Evolutionary conservation across 2,888 invertebrate species (phyloP), one percentile per base, ranked within the genome.

Genomic region (Cylloceria caligata): DNA sequence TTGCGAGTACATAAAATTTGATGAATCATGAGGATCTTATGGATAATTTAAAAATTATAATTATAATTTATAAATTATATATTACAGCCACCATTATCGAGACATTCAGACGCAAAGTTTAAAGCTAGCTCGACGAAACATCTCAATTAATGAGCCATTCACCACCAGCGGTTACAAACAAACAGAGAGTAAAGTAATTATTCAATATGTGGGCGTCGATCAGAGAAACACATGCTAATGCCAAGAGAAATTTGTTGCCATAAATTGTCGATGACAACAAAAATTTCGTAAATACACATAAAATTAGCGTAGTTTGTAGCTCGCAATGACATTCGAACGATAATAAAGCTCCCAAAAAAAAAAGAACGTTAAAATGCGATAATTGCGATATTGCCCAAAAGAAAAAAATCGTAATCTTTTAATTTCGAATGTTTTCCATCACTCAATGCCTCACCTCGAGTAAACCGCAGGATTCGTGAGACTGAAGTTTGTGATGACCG

Each of bases 401-500:
- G n/a, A 16, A 45, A 57, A 4, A 19, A 39, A 21, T 36, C 62
- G 60, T 36, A 52, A 3, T 52, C 9, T 27, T 24, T 13, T 9
- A 7, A 30, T 52, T 16, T 39, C 39, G 55, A 57, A 71, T 16
- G 6, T 39, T 49, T 71, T 69, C 60, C 55, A 55, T 67, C 52
- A 39, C 27, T 55, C 60, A 75, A 71, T 67, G 45, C 71, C 89
- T 93, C 94, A 95, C 95, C 95, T 95, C 86, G 95, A 94, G 89
- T 95, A 95, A 84, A 94, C 93, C 71, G 94, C 93, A 69, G 94
- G 94, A 88, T 94, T 94, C 69, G 93, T 91, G 83, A 94, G 92
- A 77, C 94, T 93, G 85, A 95, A 93, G 81, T 93, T 93, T 68
- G 93, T 93, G 84, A 94, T 93, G 47, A 93, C 92, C 68, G 95